Base-by-base conservation (phyloP, 1,140 invertebrate species). In the Cydia amplana region DNA sequence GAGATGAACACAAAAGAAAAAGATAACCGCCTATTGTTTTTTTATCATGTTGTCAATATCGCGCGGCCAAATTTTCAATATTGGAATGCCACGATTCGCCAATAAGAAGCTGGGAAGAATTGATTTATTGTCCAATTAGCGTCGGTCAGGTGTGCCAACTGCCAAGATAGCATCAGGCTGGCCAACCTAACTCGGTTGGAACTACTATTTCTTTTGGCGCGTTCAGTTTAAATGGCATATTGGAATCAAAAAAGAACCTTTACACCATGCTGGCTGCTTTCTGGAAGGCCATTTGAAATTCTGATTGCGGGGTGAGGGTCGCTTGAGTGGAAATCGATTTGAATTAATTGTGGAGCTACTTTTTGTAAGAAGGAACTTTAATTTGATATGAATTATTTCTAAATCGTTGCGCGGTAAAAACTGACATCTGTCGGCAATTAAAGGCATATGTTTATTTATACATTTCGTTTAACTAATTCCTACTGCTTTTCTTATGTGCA, bases 101-200 rank as follows among this genome's bases (percentile, higher is more conserved):
- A 93, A 93, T 93, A 93, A 93, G 91, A 93, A 92, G 86, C 90
- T 86, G 86, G 91, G 83, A 89, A 91, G 90, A 92, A 92, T 93
- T 93, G 91, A 93, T 93, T 93, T 93, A 93, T 93, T 93, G 91
- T 92, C 91, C 91, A 93, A 93, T 93, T 93, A 93, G 91, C 89
- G 91, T 93, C 90, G 89, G 90, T 93, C 91, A 93, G 90, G 91
- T 92, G 91, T 92, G 91, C 91, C 91, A 93, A 93, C 90, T 92
- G 91, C 90, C 91, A 92, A 92, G 91, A 93, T 93, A 93, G 89
- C 86, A 93, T 93, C 91, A 88, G 84, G 85, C 84, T 89, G 90
- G 89, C 85, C 89, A 91, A 92, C 89, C 86, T 91, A 90, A 91
- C 87, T 87, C 85, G 86, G 84, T 83, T 82, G 87, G 82, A 83